Percentiles rank a stretch among this genome's conserved stretches.
Evolutionary conservation across 2,888 invertebrate species (phyloP).

Genomic region (Amphipyra berbera): DNA sequence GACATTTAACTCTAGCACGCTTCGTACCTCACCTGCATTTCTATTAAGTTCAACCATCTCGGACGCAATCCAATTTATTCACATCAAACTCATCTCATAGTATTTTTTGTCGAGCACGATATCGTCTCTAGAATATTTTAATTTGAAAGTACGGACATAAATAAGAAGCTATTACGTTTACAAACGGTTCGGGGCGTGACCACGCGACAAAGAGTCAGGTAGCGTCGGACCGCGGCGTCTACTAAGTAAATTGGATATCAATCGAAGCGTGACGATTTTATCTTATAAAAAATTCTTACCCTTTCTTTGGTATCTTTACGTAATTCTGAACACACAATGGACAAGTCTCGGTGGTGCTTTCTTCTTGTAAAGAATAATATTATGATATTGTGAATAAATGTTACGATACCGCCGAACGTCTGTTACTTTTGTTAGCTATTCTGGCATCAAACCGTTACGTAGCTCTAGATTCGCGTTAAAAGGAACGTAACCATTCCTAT

Average conservation of each 20-base stretch:
- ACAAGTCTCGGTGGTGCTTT: slow-evolving; percentile 64
- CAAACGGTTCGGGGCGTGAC: slow-evolving; percentile 77
- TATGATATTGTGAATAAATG: slow-evolving; percentile 60
- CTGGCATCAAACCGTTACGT: slow-evolving; percentile 45
- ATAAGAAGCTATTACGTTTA: slow-evolving; percentile 80
- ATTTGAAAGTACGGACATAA: slow-evolving; percentile 81
- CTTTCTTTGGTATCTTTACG: slow-evolving; percentile 78
- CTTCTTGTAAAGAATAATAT: slow-evolving; percentile 63
- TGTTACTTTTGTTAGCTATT: slow-evolving; percentile 47
- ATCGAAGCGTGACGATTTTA: slow-evolving; percentile 83
- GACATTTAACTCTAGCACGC: slow-evolving; percentile 56
- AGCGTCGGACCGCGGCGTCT: slow-evolving; percentile 72
- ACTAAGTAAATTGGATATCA: slow-evolving; percentile 84
- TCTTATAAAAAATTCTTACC: slow-evolving; percentile 78
- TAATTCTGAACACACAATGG: slow-evolving; percentile 78
- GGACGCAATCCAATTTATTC: slow-evolving; percentile 73
- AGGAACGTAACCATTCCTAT: slow-evolving; percentile 38
- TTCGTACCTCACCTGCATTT: slow-evolving; percentile 50
- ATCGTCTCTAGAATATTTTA: slow-evolving; percentile 76
- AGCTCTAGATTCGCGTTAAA: slow-evolving; percentile 49
- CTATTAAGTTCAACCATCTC: slow-evolving; percentile 57
- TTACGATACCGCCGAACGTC: slow-evolving; percentile 52
- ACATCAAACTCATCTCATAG: slow-evolving; percentile 68
- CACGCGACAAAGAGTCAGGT: slow-evolving; percentile 81
- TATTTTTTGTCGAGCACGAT: slow-evolving; percentile 69